Evolutionary conservation across 2,888 invertebrate species (phyloP).

Genomic region (Torymus tubicola): DNA sequence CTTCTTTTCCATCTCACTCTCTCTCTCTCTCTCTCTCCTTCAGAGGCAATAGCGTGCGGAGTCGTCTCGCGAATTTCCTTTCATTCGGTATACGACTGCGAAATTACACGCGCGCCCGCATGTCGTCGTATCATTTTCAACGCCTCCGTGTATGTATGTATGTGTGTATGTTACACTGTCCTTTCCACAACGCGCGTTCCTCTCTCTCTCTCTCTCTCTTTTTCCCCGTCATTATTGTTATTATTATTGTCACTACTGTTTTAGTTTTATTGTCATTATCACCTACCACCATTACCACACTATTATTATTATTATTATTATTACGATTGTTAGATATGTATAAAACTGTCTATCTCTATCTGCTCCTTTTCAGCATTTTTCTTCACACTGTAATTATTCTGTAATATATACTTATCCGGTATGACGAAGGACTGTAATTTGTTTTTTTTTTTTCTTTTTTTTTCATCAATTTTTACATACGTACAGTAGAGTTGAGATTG

Average conservation of each 20-base stretch:
- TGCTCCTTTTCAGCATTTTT: constrained; percentile 46
- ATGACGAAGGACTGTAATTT: constrained; percentile 38
- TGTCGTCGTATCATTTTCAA: constrained; percentile 27
- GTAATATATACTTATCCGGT: constrained; percentile 20
- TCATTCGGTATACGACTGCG: neutral
- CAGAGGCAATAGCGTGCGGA: constrained; percentile 14
- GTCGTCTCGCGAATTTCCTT: constrained; percentile 25
- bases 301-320: constrained; percentile 3
- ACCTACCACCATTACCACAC: neutral
- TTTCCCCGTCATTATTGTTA: constrained; percentile 19
- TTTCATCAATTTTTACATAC: constrained; percentile 28
- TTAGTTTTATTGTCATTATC: neutral
- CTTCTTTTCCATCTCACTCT: neutral
- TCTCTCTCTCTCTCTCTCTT: neutral
- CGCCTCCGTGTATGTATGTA: neutral
- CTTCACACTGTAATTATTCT: constrained; percentile 40
- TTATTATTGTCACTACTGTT: constrained; percentile 1
- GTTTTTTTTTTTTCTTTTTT: constrained; percentile 25
- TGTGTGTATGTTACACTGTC: neutral
- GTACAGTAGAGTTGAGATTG: neutral
- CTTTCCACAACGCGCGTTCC: neutral
- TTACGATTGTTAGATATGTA: constrained; percentile 38
- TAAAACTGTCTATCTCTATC: neutral
- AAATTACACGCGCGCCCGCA: neutral
- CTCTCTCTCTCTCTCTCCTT: neutral